phyloP scores from a whole-genome alignment of 2,113 vertebrate genomes.

The Rana temporaria region DNA sequence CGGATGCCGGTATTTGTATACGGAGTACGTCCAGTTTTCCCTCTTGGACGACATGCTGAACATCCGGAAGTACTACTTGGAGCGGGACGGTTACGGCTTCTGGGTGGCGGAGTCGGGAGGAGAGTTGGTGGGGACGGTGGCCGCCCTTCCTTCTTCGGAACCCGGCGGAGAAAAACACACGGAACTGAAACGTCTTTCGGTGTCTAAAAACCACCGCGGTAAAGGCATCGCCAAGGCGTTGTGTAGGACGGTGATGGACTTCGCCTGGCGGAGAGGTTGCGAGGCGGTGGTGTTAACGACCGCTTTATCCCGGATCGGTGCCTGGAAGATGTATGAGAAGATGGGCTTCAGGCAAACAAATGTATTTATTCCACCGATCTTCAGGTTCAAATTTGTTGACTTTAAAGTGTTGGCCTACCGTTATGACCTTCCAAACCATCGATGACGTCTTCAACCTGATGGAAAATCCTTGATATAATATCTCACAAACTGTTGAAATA shows the following conservation, averaged over 20 bases:
- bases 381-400: neutral
- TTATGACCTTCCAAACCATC: neutral
- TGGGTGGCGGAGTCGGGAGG: constrained; percentile 59
- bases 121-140: constrained; percentile 62
- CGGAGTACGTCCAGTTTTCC: rapidly evolving
- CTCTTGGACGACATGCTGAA: constrained; percentile 55
- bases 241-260: constrained; percentile 59
- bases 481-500: no score
- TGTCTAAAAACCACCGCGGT: constrained; percentile 20
- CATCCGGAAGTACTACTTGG: constrained; percentile 48
- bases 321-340: constrained; percentile 63
- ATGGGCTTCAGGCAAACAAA: constrained; percentile 61
- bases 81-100: constrained; percentile 50
- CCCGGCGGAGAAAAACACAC: neutral
- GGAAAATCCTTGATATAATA: no score
- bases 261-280: constrained; percentile 53
- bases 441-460: no score
- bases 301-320: constrained; percentile 54
- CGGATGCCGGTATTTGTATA: neutral
- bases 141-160: neutral
- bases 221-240: constrained; percentile 57
- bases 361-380: neutral
- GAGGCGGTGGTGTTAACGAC: constrained; percentile 60
- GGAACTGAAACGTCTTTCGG: constrained; percentile 59
- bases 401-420: constrained; percentile 58